Base-by-base conservation (phyloP, 2,888 invertebrate genomes). In the Rotaria macrura region DNA sequence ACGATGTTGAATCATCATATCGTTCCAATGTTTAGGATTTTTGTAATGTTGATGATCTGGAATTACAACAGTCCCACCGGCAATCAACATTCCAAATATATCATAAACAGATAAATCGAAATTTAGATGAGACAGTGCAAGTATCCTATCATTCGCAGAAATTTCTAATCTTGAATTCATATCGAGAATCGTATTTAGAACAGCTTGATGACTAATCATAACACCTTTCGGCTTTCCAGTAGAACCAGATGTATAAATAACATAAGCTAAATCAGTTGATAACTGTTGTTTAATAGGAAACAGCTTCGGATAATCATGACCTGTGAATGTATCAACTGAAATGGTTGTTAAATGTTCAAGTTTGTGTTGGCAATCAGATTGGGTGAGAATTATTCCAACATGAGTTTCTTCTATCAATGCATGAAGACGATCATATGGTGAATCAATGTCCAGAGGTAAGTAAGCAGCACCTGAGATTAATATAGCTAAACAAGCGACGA, bases 211-310 rank as follows among this genome's bases (percentile, higher is more conserved):
- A 38, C 6, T 84, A 23, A 84, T 84, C 84, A 84, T 84, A 25
- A 84, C 84, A 55, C 84, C 84, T 84, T 84, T 84, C 0, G 84
- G 84, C 38, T 38, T 84, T 17, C 84, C 84, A 54, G 84, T 84
- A 25, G 84, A 34, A 34, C 84, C 84, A 0, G 84, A 84, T 2
- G 84, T 84, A 40, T 52, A 84, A 49, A 84, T 84, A 10, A 84
- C 55, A 55, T 84, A 84, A 1, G 84, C 84, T 29, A 84, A 84
- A 54, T 84, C 55, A 38, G n/a, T 38, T 12, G 2, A 1, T 29
- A 55, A 29, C 4, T 84, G 38, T 9, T 47, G 47, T 47, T 10
- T 6, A 14, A 10, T 47, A 2, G 47, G 47, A 10, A 47, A 47
- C 9, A 12, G 12, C 2, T 12, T 6, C 1, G 47, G 47, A 47